Evolutionary conservation across 2,797 vertebrate species (phyloP).

Genomic region (Ficedula albicollis): DNA sequence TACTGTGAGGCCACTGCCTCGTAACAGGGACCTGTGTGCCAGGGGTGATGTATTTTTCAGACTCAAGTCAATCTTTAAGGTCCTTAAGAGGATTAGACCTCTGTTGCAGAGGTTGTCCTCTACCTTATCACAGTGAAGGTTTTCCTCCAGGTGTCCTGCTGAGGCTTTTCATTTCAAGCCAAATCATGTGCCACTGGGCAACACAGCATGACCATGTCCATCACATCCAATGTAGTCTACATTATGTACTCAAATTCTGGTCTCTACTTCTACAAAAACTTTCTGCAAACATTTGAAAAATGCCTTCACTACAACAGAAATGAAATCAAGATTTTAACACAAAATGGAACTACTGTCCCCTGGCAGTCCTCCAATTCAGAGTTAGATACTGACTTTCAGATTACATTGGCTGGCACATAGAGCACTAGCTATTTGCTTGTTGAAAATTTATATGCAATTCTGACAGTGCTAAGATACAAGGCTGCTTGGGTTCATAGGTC

Average conservation of each 20-base stretch:
- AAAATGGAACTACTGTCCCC: not conserved
- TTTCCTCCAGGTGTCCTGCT: not conserved
- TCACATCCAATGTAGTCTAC: not conserved
- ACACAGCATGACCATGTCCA: not conserved
- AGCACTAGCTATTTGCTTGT: not conserved
- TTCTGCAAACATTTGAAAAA: not conserved
- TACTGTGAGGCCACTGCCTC: not conserved
- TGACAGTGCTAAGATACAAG: not conserved
- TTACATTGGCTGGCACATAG: not conserved
- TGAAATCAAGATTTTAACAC: not conserved
- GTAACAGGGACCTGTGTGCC: accelerated
- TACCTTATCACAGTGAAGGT: not conserved
- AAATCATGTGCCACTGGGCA: not conserved
- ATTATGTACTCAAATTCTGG: not conserved
- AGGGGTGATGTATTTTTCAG: not conserved
- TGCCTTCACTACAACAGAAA: not conserved
- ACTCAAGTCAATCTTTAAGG: not conserved
- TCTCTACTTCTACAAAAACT: not conserved
- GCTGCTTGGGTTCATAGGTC: not conserved
- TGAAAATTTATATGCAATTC: not conserved
- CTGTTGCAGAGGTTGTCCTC: not conserved
- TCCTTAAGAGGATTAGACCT: not conserved
- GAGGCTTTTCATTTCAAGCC: not conserved
- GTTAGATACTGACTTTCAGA: not conserved
- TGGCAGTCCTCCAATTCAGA: not conserved